Evolutionary conservation across 2,888 invertebrate species (phyloP).

Genomic region (Panopea generosa): DNA sequence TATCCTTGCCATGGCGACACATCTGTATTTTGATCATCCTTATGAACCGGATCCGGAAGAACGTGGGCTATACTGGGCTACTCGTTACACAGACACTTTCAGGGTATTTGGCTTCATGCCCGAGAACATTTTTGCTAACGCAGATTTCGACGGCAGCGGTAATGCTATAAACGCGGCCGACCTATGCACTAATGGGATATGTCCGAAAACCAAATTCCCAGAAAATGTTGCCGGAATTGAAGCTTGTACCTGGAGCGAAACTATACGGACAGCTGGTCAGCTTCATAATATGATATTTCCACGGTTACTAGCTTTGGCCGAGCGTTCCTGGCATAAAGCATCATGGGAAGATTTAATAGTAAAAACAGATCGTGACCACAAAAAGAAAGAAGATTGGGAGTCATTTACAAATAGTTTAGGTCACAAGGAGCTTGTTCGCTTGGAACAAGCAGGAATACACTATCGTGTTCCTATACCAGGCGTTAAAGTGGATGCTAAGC

Average conservation of each 20-base stretch:
- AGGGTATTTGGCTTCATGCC: slow-evolving; percentile 78
- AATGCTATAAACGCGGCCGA: slow-evolving; percentile 61
- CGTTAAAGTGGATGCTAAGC: slow-evolving; percentile 47
- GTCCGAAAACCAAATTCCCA: slow-evolving; percentile 68
- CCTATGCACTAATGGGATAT: slow-evolving; percentile 67
- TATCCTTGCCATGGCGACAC: slow-evolving; percentile 75
- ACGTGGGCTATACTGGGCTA: slow-evolving; percentile 82
- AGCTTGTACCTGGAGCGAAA: slow-evolving; percentile 79
- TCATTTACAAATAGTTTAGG: slow-evolving; percentile 73
- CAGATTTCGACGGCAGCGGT: slow-evolving; percentile 66
- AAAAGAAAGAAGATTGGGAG: slow-evolving; percentile 68
- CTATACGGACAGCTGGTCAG: slow-evolving; percentile 65
- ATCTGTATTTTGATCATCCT: slow-evolving; percentile 79
- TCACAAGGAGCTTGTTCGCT: slow-evolving; percentile 63
- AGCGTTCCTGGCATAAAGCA: slow-evolving; percentile 81
- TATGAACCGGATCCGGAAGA: slow-evolving; percentile 80
- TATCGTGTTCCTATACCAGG: slow-evolving; percentile 78
- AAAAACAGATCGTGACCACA: slow-evolving; percentile 20
- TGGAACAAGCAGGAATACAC: slow-evolving; percentile 67
- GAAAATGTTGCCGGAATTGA: slow-evolving; percentile 81
- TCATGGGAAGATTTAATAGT: slow-evolving; percentile 72
- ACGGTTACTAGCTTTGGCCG: slow-evolving; percentile 78
- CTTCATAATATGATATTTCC: slow-evolving; percentile 76
- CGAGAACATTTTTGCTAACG: slow-evolving; percentile 68
- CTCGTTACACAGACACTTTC: slow-evolving; percentile 76